Evolutionary conservation across 1,140 invertebrate species (phyloP).

Genomic region (Delia radicum): DNA sequence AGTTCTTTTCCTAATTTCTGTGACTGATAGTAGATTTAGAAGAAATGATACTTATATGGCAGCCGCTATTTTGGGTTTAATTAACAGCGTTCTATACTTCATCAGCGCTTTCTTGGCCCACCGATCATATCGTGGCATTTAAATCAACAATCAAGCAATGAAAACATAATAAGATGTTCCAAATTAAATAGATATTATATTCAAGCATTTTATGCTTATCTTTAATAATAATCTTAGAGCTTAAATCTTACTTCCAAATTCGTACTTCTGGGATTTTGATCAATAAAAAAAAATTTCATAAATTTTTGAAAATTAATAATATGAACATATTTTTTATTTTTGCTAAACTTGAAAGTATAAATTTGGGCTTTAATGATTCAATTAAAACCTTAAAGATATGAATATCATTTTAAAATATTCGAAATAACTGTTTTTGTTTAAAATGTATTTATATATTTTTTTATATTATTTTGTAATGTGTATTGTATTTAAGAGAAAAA

Average conservation of each 20-base stretch:
- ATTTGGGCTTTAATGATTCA: too few species aligned
- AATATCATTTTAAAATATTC: not conserved
- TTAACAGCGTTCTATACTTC: constrained; percentile 70
- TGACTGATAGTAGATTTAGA: constrained; percentile 52
- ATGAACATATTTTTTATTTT: too few species aligned
- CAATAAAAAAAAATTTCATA: too few species aligned
- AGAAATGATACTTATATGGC: constrained; percentile 66
- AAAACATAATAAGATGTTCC: not conserved
- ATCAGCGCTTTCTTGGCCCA: constrained; percentile 73
- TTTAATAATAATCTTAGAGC: not conserved
- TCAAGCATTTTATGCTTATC: not conserved
- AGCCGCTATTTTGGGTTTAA: constrained; percentile 71
- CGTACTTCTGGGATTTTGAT: too few species aligned
- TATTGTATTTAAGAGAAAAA: not conserved
- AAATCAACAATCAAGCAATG: constrained; percentile 39
- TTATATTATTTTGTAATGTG: not conserved
- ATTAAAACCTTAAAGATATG: too few species aligned
- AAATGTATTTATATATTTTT: not conserved
- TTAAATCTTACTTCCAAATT: too few species aligned
- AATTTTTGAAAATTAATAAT: too few species aligned
- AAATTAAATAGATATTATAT: not conserved
- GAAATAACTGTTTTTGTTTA: not conserved
- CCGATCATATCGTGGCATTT: constrained; percentile 69
- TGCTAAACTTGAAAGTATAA: too few species aligned
- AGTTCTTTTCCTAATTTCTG: constrained; percentile 64